Base-by-base conservation (phyloP, 2,113 vertebrate genomes). In the Malurus melanocephalus region DNA sequence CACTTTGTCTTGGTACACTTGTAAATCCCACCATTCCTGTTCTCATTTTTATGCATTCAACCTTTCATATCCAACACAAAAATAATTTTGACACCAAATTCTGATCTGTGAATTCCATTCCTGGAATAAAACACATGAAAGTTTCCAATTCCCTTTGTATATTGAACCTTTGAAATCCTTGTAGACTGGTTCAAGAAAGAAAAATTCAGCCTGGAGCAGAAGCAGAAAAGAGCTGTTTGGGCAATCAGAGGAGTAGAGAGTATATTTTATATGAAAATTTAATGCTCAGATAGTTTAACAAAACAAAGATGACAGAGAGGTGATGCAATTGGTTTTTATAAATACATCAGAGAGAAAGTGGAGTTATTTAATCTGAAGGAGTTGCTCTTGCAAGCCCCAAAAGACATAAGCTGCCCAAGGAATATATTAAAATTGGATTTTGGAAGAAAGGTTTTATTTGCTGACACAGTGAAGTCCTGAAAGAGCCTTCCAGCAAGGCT, bases 261-360 rank as follows among this genome's bases (percentile, higher is more conserved):
- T 10, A 30, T 42, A 71, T 84, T 84, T 86, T 57, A 2, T 57
- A 33, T 57, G 57, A 93, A 91, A 88, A 79, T 78, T 33, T 76
- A 68, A 49, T 68, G 33, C 27, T 81, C 38, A 75, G 52, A 48
- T 74, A 89, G 57, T 71, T 88, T 72, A 95, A 88, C 57, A 94
- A 93, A 93, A 84, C 53, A 82, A 69, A 88, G 61, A 49, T 88
- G 75, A 76, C 60, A 74, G 60, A 75, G 35, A 73, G 40, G 76
- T 60, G 64, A 80, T 6, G 7, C 49, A 67, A 83, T 7, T 62
- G 61, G 74, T 60, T 83, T 95, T 93, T 83, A 60, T 56, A 87
- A 79, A 83, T 48, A 76, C 32, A 74, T 64, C 27, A 56, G 60
- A 88, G 65, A 71, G n/a, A 86, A 87, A 67, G 49, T 11, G 65